Base-by-base conservation (phyloP, 1,140 invertebrate genomes). In the Neoseiulus cucumeris region DNA sequence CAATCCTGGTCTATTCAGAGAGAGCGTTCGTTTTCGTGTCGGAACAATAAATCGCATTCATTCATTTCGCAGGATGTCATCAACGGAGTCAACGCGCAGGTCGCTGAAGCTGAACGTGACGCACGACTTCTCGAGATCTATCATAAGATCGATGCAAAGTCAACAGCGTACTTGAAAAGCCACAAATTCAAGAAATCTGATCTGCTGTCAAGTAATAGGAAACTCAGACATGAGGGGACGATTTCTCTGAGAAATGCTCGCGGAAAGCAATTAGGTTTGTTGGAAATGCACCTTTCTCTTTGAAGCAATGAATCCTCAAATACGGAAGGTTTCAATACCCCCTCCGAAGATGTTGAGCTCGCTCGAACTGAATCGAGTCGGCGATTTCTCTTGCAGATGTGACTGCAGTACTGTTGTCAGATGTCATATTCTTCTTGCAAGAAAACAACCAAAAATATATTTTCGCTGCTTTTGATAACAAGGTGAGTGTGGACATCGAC, bases 101-200 rank as follows among this genome's bases (percentile, higher is more conserved):
- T 97, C 30, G 90, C 88, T 2, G 86, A 90, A 67, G 89, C 91
- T 73, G 88, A 94, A 73, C 81, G 87, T 68, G 85, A 91, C 72
- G 85, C 89, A 73, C 76, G 89, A 25, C 87, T 93, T 72, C 73
- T 92, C 67, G 91, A 95, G 75, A 92, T 95, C 68, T 94, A 91
- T 75, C 85, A 89, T 72, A 84, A 85, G 68, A 86, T 95, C 51
- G 92, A 97, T 76, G 84, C 87, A 1, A 92, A 94, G 76, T 92
- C 91, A 0, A 88, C 85, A 70, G 85, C 88, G 0, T 80, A 82
- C 18, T 88, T 87, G 74, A 83, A 85, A 65, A 85, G 84, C 33
- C 80, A 82, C 67, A 92, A 93, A 73, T 94, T 95, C 73, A 93
- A 91, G 75, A 93, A 93, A 75, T 89, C 88, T n/a, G 89, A 95